Conservation (phyloP, 2,797 vertebrate species). For the Artibeus lituratus region DNA sequence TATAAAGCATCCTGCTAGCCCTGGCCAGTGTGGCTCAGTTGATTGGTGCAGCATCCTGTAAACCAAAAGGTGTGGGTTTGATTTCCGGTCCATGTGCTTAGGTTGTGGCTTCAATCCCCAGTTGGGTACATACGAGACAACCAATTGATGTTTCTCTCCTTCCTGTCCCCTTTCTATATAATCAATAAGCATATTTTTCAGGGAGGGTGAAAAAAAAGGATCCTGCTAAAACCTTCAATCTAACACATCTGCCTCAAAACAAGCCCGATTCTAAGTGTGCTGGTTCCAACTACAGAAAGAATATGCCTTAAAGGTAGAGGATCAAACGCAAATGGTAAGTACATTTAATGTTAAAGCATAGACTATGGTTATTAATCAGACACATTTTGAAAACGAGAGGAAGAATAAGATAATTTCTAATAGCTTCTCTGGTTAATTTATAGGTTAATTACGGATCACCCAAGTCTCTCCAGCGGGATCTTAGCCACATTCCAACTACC, state of each 20-base stretch:
- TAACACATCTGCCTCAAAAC: background rate
- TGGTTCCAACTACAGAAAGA: background rate
- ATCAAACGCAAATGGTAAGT: background rate
- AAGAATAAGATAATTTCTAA: background rate
- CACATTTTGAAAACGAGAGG: background rate
- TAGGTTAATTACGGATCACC: background rate
- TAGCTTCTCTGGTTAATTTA: background rate
- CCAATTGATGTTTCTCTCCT: background rate
- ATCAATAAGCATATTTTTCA: background rate
- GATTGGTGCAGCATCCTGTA: background rate
- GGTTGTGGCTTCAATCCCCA: background rate
- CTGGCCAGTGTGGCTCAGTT: background rate
- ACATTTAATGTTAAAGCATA: background rate
- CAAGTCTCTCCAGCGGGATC: background rate
- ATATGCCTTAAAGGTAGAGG: background rate
- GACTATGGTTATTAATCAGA: background rate
- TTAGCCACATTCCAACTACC: background rate
- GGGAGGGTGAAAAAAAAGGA: background rate
- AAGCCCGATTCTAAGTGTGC: constrained; percentile 10
- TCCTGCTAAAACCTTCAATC: background rate
- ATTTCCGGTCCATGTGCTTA: background rate
- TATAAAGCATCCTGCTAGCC: background rate
- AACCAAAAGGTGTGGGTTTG: background rate
- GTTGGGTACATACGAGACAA: background rate
- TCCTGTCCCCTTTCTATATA: background rate